Evolutionary conservation across 1,140 invertebrate genomes (phyloP), one percentile per base, ranked within the genome.

Genomic region (Macrocentrus cingulum): DNA sequence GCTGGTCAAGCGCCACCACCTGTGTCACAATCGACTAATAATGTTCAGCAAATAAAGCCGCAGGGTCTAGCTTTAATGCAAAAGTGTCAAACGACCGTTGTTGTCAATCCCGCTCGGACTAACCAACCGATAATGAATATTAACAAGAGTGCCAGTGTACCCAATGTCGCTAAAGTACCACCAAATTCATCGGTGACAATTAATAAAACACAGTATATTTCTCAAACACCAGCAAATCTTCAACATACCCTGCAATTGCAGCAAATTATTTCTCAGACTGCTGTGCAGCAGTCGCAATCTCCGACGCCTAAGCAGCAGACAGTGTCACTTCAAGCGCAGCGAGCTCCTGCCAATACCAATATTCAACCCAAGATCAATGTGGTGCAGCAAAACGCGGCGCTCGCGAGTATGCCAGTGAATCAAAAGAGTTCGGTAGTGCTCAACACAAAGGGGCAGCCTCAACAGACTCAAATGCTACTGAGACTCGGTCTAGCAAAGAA

Each of bases 391-490:
- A 51, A 51, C 37, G 49, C 49, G 1, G 23, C 49, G n/a, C 66
- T 76, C 65, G 70, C 74, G 53, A 74, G 72, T 42, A 73, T 74
- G 6, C 69, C 75, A 44, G 74, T 77, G 67, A 76, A 74, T 13
- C 72, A 76, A 36, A 58, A 58, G 16, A 16, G 20, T n/a, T 15
- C 45, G 1, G 19, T 73, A 74, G 61, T 39, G 71, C 9, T 76
- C 68, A 25, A 73, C 72, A 4, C 65, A 67, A 25, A 76, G 66
- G 41, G 51, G 37, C 53, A 56, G 25, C 16, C 18, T 13, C 59
- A 60, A 34, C 59, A 59, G 18, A 23, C 52, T 23, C 63, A 57
- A 64, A 72, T 75, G 66, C 51, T 76, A 0, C 58, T 76, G 53
- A 66, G 70, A 22, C 58, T 73, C 3, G 70, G 68, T 1, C 60